Percentiles rank a stretch among this genome's conserved stretches.
These are phyloP conservation scores for Proteles cristata DNA, from an alignment of 2,113 vertebrate species.

Conservation along the genomic window DNA sequence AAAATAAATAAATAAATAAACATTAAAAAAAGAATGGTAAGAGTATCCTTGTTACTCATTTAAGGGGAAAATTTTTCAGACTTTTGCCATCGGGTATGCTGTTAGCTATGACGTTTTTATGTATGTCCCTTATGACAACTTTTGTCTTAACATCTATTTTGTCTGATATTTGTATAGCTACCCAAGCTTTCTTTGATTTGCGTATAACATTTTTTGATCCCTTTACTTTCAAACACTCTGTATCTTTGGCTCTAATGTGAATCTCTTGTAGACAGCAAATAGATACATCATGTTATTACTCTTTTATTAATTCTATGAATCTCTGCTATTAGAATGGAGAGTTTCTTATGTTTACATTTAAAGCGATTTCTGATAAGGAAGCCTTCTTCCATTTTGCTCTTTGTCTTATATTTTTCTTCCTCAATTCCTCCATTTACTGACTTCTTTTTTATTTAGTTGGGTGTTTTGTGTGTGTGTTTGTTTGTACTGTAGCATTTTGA, in stretches of 20 bases:
- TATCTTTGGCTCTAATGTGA: neutral
- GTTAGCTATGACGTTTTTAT: neutral
- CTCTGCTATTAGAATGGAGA: neutral
- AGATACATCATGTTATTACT: neutral
- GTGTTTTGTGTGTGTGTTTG: neutral
- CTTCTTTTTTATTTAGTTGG: neutral
- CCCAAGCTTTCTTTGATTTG: neutral
- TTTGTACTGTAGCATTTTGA: neutral
- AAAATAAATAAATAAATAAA: no score
- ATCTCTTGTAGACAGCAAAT: neutral
- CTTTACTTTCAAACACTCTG: neutral
- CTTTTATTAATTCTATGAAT: neutral
- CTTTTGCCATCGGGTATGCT: neutral
- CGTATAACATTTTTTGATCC: neutral
- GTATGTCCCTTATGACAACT: neutral
- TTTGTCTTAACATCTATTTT: neutral
- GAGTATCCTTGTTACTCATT: neutral
- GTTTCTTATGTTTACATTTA: neutral
- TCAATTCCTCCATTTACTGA: neutral
- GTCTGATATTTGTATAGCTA: neutral
- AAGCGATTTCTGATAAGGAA: neutral
- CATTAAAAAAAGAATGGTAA: neutral
- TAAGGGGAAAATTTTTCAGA: neutral
- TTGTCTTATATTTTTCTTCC: neutral
- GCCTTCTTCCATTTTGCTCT: neutral